Percentiles rank a stretch among this genome's conserved stretches.
phyloP scores from a whole-genome alignment of 2,888 invertebrate genomes.

The Brachypalpus laphriformis region DNA sequence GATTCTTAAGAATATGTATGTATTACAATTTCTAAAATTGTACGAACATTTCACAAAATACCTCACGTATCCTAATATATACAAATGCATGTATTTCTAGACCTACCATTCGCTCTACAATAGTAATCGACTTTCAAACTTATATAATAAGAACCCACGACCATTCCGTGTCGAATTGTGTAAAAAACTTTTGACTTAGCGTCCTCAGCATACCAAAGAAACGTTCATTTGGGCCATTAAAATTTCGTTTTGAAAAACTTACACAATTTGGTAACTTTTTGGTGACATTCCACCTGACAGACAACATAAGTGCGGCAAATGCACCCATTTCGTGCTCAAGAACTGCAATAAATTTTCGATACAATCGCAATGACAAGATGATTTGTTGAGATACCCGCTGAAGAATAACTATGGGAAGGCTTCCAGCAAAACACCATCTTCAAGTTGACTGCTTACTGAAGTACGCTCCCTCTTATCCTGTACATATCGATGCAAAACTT shows the following conservation, averaged over 20 bases:
- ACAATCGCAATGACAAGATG: conserved; percentile 71
- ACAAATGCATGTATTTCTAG: background rate
- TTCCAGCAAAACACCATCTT: background rate
- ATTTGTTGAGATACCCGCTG: conserved; percentile 67
- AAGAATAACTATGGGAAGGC: conserved; percentile 14
- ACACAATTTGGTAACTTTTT: conserved; percentile 44
- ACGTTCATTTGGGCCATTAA: conserved; percentile 5
- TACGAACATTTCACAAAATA: no score
- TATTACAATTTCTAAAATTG: no score
- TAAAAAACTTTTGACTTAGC: background rate
- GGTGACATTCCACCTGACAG: conserved; percentile 62
- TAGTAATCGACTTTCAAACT: background rate
- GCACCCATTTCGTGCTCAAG: conserved; percentile 66
- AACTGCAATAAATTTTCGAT: conserved; percentile 70
- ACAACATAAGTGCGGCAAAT: conserved; percentile 67
- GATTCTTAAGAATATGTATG: no score
- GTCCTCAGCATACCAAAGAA: background rate
- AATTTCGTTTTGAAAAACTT: conserved; percentile 50
- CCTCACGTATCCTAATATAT: background rate
- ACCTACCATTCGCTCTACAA: background rate
- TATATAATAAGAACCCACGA: background rate
- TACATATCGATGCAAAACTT: conserved; percentile 66
- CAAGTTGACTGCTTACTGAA: conserved; percentile 29
- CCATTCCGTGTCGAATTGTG: background rate
- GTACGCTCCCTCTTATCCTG: background rate